Conservation (phyloP, 1,140 invertebrate genomes). For the Pollicipes pollicipes region DNA sequence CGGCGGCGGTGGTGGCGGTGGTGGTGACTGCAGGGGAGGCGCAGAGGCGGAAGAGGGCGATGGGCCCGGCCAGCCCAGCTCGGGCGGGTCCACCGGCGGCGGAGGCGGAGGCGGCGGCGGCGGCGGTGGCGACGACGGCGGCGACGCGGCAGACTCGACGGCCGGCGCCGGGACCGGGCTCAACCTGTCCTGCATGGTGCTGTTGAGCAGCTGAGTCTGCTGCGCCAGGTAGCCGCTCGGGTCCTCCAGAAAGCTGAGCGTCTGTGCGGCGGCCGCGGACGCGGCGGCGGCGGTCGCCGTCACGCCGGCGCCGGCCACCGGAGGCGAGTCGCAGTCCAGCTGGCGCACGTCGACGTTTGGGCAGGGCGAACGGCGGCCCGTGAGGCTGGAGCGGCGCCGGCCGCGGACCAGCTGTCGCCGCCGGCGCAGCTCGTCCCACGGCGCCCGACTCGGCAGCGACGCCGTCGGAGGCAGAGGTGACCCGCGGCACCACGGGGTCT, state of each 20-base stretch:
- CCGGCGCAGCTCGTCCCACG: constrained; percentile 9
- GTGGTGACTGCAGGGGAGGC: background rate
- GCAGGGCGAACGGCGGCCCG: constrained; percentile 24
- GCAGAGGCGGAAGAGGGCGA: no score
- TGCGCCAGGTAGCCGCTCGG: constrained; percentile 71
- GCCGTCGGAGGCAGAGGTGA: constrained; percentile 6
- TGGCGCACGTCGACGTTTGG: constrained; percentile 36
- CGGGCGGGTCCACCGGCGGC: no score
- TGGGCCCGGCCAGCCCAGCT: no score
- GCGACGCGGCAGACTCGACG: background rate
- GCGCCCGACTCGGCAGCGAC: constrained; percentile 12
- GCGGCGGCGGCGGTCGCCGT: constrained; percentile 22
- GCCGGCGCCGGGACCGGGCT: background rate
- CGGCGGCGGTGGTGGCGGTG: no score
- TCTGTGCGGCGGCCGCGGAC: constrained; percentile 17
- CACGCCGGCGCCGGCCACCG: constrained; percentile 16
- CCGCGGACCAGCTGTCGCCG: background rate
- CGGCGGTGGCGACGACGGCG: background rate
- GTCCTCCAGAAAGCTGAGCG: constrained; percentile 66
- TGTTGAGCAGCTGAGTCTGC: constrained; percentile 63
- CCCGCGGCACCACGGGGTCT: no score
- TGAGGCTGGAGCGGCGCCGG: background rate
- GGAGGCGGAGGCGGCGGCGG: no score
- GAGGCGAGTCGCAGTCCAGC: constrained; percentile 27
- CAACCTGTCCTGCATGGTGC: constrained; percentile 37